Base-by-base conservation (phyloP, 2,888 invertebrate species). In the Andrena marginata region DNA sequence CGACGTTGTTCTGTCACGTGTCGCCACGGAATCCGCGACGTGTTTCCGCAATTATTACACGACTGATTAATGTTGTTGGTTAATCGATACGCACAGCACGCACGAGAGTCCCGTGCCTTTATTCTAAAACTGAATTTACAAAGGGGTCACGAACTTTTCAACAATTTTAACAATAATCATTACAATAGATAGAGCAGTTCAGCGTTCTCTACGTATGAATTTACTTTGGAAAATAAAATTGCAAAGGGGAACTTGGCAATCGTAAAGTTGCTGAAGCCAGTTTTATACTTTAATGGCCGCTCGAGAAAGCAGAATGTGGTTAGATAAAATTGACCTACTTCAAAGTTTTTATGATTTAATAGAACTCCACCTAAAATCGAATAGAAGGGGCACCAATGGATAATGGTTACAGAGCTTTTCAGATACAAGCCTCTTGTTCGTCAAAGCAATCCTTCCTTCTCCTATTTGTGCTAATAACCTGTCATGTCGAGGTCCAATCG, bases 1-100 rank as follows among this genome's bases (percentile, higher is more conserved):
- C 64, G 48, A 74, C 75, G 56, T 42, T 82, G 75, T 71, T 67
- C 70, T 59, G 35, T 75, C 67, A 51, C 80, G 81, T n/a, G 60
- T 33, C 56, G 31, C 26, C 35, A 10, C 60, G 69, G 69, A 62
- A 80, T 81, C 31, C 31, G 23, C 68, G 26, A 35, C 35, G n/a
- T 42, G 68, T 33, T 69, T 60, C 10, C 33, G 62, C 71, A 81
- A 82, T 82, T 68, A 67, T 63, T 68, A 80, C 75, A 75, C 13
- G 75, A 10, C 35, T 75, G 67, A 7, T 75, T 75, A 68, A 71
- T 49, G 56, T 26, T 3, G 65, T 54, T 13, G 54, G 5, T 59
- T 67, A 63, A 71, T 82, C 82, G 70, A 82, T 82, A 70, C 64
- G 64, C 73, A 20, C 8, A 5, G 29, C 8, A 60, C 65, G 7